Evolutionary conservation across 2,888 invertebrate species (phyloP).

Genomic region (Petrolisthes manimaculis): DNA sequence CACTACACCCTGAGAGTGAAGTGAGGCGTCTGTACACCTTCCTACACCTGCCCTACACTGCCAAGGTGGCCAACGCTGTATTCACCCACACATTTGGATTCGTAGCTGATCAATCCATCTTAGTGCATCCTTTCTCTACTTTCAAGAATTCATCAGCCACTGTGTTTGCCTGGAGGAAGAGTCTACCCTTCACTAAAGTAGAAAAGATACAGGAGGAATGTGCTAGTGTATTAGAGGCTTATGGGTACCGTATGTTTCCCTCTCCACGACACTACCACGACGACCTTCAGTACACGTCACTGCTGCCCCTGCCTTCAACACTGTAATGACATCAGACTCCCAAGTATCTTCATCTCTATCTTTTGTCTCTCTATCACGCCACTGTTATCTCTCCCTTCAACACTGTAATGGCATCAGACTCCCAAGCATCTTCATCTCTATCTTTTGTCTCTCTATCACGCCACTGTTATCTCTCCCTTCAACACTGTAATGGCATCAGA

Average conservation of each 20-base stretch:
- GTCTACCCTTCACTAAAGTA: conserved; percentile 27
- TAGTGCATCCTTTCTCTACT: conserved; percentile 26
- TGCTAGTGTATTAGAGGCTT: conserved; percentile 24
- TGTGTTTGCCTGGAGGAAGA: conserved; percentile 25
- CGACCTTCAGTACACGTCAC: background rate
- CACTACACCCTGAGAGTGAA: conserved; percentile 13
- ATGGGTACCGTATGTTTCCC: conserved; percentile 27
- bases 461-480: no score
- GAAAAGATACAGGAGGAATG: conserved; percentile 32
- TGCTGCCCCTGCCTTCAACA: background rate
- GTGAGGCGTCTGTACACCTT: conserved; percentile 37
- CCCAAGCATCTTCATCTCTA: no score
- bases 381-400: no score
- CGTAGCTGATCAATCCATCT: no score
- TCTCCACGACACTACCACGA: conserved; percentile 3
- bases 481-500: no score
- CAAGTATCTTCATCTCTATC: no score
- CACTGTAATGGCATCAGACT: no score
- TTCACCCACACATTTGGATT: conserved; percentile 13
- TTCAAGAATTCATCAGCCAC: conserved; percentile 29
- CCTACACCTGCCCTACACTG: conserved; percentile 33
- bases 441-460: no score
- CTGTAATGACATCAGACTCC: background rate
- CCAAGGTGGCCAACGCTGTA: conserved; percentile 15
- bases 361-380: no score